Percentiles rank a stretch among this genome's conserved stretches.
phyloP scores from a whole-genome alignment of 2,888 invertebrate species.

The Serrognathus titanus region DNA sequence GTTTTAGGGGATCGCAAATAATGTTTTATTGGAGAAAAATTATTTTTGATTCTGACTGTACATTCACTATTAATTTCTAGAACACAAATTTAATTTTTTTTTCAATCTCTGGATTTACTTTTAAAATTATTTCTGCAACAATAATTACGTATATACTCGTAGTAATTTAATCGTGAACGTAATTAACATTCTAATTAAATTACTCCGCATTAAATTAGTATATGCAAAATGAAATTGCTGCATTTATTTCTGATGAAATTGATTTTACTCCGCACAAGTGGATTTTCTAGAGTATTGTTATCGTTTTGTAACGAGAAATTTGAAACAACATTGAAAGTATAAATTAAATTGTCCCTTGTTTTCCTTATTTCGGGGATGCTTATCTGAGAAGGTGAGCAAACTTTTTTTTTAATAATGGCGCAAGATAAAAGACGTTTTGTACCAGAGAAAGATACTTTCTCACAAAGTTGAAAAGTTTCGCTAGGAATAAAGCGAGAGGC shows the following conservation, averaged over 20 bases:
- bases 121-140: too few species aligned
- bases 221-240: background rate
- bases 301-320: background rate
- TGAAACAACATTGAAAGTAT: conserved; percentile 18
- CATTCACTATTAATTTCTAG: too few species aligned
- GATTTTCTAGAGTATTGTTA: too few species aligned
- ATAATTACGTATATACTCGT: too few species aligned
- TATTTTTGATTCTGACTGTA: too few species aligned
- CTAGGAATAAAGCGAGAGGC: conserved; percentile 38
- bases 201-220: too few species aligned
- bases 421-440: conserved; percentile 42
- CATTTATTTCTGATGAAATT: background rate
- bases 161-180: too few species aligned
- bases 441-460: conserved; percentile 40
- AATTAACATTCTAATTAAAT: too few species aligned
- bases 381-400: conserved; percentile 37
- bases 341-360: conserved; percentile 35
- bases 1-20: too few species aligned
- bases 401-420: conserved; percentile 43
- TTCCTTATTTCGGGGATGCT: conserved; percentile 29
- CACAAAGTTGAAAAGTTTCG: conserved; percentile 41
- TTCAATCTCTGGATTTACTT: too few species aligned
- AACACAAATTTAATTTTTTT: too few species aligned
- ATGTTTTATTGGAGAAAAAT: too few species aligned
- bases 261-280: background rate